Evolutionary conservation across 1,140 invertebrate species (phyloP).

Genomic region (Drosophila pallidifrons): DNA sequence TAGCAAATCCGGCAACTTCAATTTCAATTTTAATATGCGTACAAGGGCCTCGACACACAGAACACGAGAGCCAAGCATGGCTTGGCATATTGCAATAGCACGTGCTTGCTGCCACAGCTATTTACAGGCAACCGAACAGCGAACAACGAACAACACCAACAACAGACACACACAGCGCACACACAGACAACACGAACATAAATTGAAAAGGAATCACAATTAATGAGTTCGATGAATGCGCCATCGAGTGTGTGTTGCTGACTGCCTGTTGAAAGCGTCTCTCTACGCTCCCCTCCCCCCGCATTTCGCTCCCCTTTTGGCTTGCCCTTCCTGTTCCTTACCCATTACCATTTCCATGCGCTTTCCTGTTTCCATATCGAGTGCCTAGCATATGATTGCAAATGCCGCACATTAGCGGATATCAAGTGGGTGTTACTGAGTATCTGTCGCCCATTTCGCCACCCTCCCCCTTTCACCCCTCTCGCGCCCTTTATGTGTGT

Average conservation of each 20-base stretch:
- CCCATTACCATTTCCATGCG: slow-evolving; percentile 5
- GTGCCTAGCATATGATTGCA: slow-evolving; percentile 78
- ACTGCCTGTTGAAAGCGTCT: slow-evolving; percentile 35
- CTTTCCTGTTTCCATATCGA: slow-evolving; percentile 36
- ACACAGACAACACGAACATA: slow-evolving; percentile 54
- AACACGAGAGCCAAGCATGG: too few relatives aligned
- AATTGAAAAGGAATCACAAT: slow-evolving; percentile 82
- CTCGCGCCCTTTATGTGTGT: slow-evolving; percentile 16
- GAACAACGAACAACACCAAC: slow-evolving; percentile 17
- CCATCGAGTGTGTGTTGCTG: slow-evolving; percentile 46
- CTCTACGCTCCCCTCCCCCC: background rate
- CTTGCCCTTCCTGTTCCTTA: background rate
- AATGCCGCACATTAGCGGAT: slow-evolving; percentile 83
- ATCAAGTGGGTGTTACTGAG: slow-evolving; percentile 82
- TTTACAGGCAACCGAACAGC: background rate
- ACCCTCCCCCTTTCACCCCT: slow-evolving; percentile 32
- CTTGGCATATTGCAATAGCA: slow-evolving; percentile 20
- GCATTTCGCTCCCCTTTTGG: background rate
- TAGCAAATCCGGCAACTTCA: slow-evolving; percentile 77
- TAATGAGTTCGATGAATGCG: slow-evolving; percentile 81
- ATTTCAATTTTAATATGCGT: slow-evolving; percentile 57
- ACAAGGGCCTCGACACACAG: background rate
- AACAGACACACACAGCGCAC: slow-evolving; percentile 12
- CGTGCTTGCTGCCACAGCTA: slow-evolving; percentile 10
- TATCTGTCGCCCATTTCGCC: slow-evolving; percentile 46